These are phyloP conservation scores for Elachura formosa DNA, from an alignment of 2,113 vertebrate genomes.

Conservation along the genomic window DNA sequence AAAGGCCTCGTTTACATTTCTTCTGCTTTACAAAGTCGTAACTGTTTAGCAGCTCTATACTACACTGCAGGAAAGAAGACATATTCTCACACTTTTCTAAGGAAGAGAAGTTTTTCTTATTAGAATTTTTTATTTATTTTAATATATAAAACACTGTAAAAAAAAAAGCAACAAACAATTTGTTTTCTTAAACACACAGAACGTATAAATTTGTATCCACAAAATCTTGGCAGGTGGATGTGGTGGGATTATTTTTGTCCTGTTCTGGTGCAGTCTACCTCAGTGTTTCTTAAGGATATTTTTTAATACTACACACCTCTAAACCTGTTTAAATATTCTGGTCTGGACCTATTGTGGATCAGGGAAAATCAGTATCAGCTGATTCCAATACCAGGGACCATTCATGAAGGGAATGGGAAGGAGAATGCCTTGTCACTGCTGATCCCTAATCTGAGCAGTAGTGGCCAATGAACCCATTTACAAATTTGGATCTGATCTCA, in stretches of 20 bases:
- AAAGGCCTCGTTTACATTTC: constrained; percentile 44
- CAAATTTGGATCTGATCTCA: background rate
- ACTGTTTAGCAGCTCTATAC: constrained; percentile 25
- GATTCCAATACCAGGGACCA: constrained; percentile 51
- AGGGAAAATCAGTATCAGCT: constrained; percentile 8
- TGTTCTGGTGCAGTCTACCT: constrained; percentile 91
- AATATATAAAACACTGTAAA: constrained; percentile 83
- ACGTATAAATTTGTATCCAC: constrained; percentile 64
- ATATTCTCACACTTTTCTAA: constrained; percentile 78
- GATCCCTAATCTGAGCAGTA: background rate
- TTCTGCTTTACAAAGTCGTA: constrained; percentile 41
- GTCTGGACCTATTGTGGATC: constrained; percentile 41
- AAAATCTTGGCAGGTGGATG: constrained; percentile 64
- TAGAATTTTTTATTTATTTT: constrained; percentile 88
- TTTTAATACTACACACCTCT: constrained; percentile 59
- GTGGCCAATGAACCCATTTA: background rate
- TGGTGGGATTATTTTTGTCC: constrained; percentile 63
- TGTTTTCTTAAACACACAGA: constrained; percentile 61
- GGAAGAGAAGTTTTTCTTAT: constrained; percentile 81
- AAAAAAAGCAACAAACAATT: constrained; percentile 55
- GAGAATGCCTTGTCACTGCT: background rate
- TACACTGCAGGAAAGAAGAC: constrained; percentile 47
- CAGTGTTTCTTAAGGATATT: constrained; percentile 72
- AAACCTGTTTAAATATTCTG: constrained; percentile 54
- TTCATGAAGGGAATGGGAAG: background rate